Conservation (phyloP, 2,113 vertebrate species). For the Atractosteus spatula region DNA sequence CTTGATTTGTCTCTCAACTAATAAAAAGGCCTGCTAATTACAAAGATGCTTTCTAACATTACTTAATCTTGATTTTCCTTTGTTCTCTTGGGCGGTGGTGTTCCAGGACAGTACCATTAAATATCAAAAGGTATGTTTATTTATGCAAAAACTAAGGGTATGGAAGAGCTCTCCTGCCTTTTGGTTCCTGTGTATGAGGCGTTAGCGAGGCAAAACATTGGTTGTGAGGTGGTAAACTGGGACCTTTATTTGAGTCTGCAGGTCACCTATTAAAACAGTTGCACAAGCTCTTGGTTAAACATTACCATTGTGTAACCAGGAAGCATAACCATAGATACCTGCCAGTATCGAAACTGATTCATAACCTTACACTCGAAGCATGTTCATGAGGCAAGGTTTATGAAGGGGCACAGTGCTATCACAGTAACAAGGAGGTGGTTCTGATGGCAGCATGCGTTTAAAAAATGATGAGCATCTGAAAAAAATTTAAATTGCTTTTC, state of each 20-base stretch:
- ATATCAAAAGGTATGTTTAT: constrained; percentile 41
- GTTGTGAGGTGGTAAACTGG: constrained; percentile 8
- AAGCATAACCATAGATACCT: constrained; percentile 26
- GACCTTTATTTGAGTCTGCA: constrained; percentile 34
- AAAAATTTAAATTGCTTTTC: not conserved
- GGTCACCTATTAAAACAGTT: constrained; percentile 37
- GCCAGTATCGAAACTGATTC: constrained; percentile 38
- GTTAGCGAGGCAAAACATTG: constrained; percentile 7
- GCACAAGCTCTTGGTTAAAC: constrained; percentile 45
- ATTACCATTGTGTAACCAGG: constrained; percentile 38
- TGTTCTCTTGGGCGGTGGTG: constrained; percentile 26
- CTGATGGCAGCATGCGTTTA: constrained; percentile 31
- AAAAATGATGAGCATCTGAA: constrained; percentile 29
- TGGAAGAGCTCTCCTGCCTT: constrained; percentile 12
- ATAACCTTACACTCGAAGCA: constrained; percentile 32
- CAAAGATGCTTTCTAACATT: constrained; percentile 28
- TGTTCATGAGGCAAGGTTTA: not conserved
- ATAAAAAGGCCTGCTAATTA: not conserved
- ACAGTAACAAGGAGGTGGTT: constrained; percentile 27
- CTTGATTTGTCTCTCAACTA: not conserved
- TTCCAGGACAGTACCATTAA: constrained; percentile 38
- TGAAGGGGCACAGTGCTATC: constrained; percentile 24
- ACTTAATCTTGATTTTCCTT: constrained; percentile 31
- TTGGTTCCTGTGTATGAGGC: constrained; percentile 3
- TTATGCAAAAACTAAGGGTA: constrained; percentile 36